Conservation (phyloP, 2,113 vertebrate genomes). For the Pyxicephalus adspersus region DNA sequence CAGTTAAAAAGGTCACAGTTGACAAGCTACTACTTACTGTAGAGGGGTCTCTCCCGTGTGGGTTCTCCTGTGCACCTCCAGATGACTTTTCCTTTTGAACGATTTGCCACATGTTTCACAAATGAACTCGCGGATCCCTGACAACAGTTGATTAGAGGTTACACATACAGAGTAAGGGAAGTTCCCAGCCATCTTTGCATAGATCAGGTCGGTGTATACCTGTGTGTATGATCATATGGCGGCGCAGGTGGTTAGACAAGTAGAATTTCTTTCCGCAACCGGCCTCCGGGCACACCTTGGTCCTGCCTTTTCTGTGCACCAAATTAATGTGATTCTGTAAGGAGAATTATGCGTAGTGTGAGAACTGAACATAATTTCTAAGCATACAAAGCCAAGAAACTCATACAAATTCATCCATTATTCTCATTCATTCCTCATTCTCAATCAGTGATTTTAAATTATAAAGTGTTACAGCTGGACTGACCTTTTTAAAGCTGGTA, state of each 20-base stretch:
- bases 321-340: constrained; percentile 88
- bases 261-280: constrained; percentile 93
- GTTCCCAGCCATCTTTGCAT: background rate
- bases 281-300: constrained; percentile 89
- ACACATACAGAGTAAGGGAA: background rate
- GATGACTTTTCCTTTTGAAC: constrained; percentile 94
- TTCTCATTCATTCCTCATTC: too few species aligned
- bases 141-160: background rate
- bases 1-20: background rate
- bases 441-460: too few species aligned
- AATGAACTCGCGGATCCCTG: constrained; percentile 87
- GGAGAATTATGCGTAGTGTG: background rate
- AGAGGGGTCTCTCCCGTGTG: constrained; percentile 91
- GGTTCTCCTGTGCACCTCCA: constrained; percentile 88
- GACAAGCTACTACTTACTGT: constrained; percentile 74
- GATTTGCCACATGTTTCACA: constrained; percentile 92
- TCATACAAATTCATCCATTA: too few species aligned
- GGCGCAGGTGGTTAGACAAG: constrained; percentile 86
- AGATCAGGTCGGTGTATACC: constrained; percentile 62
- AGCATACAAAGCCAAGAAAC: too few species aligned
- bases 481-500: too few species aligned
- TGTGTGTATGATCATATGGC: constrained; percentile 94
- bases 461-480: too few species aligned
- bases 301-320: constrained; percentile 88
- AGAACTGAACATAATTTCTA: too few species aligned